Percentiles rank a stretch among this genome's conserved stretches.
phyloP scores from a whole-genome alignment of 2,113 vertebrate genomes.

The Gambusia affinis region DNA sequence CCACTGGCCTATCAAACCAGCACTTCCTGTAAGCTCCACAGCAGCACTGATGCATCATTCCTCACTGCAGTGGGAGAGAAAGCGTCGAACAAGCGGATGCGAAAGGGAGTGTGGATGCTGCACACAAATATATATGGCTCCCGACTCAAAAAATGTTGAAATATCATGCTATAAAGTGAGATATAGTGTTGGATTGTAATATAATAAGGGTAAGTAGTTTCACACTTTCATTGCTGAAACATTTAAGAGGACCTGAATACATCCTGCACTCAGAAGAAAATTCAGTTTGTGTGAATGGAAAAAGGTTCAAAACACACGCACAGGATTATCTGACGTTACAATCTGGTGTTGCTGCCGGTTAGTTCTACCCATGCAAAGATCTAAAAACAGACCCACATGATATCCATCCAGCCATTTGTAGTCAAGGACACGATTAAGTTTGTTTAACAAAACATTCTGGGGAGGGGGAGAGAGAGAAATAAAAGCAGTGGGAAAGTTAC shows the following conservation, averaged over 20 bases:
- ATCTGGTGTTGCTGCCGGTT: constrained; percentile 17
- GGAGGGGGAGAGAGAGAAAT: background rate
- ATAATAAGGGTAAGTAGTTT: background rate
- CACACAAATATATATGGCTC: background rate
- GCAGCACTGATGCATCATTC: constrained; percentile 80
- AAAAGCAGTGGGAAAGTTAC: constrained; percentile 40
- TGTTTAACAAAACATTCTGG: constrained; percentile 71
- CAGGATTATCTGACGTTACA: constrained; percentile 26
- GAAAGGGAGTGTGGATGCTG: constrained; percentile 7
- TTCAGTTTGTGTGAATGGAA: constrained; percentile 24
- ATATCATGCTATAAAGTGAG: too few species aligned
- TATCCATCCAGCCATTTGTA: constrained; percentile 58
- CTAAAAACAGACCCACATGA: constrained; percentile 63
- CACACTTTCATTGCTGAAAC: constrained; percentile 56
- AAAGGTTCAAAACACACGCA: background rate
- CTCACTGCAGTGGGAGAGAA: constrained; percentile 74
- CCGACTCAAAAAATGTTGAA: background rate
- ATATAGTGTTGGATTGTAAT: background rate
- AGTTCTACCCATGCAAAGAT: constrained; percentile 21
- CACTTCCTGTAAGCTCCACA: constrained; percentile 76
- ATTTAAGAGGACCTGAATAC: constrained; percentile 2
- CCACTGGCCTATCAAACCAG: constrained; percentile 64
- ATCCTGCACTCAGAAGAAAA: constrained; percentile 18
- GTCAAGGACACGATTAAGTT: constrained; percentile 66
- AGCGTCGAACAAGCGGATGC: constrained; percentile 50